These are phyloP conservation scores for Antheraea mylitta DNA, from an alignment of 1,140 invertebrate species.

Conservation along the genomic window DNA sequence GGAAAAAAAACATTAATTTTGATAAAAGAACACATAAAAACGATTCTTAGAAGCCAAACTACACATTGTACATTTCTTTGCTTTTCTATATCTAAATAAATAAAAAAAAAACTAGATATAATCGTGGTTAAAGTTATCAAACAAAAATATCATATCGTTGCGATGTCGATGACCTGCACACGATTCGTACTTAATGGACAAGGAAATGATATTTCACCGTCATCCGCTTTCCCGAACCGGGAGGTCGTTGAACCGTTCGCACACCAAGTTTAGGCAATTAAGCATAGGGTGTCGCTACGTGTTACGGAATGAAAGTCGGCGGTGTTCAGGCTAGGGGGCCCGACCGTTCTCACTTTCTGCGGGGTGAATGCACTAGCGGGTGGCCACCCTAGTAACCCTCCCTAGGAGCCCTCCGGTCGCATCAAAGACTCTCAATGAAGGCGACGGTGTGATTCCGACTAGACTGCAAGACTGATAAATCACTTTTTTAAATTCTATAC, in stretches of 20 bases:
- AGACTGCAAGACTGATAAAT: conserved; percentile 18
- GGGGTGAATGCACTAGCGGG: conserved; percentile 70
- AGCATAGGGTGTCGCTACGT: conserved; percentile 62
- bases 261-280: conserved; percentile 69
- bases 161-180: conserved; percentile 6
- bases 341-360: conserved; percentile 58
- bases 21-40: too few species aligned
- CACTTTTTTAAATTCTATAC: background rate
- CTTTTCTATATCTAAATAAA: too few species aligned
- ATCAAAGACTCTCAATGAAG: conserved; percentile 67
- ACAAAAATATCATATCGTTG: background rate
- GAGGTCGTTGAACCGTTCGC: conserved; percentile 60
- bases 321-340: conserved; percentile 36
- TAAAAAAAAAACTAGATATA: background rate
- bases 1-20: too few species aligned
- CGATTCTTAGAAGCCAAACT: too few species aligned
- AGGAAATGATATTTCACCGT: conserved; percentile 23
- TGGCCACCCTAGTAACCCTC: conserved; percentile 48
- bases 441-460: conserved; percentile 30
- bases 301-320: conserved; percentile 63
- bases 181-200: background rate
- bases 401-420: conserved; percentile 48
- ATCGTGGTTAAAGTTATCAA: background rate
- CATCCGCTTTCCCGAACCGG: conserved; percentile 39
- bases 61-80: too few species aligned